A percentile compares a stretch with the other conserved stretches of the same genome.
Conservation (phyloP, 64 coral and sea anemone species). For the Trachythela sp. region DNA sequence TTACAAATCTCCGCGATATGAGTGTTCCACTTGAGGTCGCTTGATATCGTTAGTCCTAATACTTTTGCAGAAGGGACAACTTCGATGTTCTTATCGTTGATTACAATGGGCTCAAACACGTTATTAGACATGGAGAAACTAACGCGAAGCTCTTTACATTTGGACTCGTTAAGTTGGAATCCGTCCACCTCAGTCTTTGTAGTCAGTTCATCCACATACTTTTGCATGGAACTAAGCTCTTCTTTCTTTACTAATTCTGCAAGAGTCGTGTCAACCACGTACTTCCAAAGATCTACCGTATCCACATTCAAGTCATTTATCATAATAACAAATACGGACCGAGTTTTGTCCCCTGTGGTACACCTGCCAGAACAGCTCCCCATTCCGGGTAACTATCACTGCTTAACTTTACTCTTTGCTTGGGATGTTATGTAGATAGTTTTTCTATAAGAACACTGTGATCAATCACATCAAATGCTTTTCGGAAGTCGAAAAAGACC, state of each 20-base stretch:
- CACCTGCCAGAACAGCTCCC: not conserved
- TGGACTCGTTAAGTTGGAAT: not conserved
- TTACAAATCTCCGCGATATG: not conserved
- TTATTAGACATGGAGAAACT: not conserved
- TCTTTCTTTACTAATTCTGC: not conserved
- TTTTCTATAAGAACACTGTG: not conserved
- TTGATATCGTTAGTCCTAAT: conserved; percentile 23
- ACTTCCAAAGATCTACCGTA: not conserved
- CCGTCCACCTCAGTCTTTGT: not conserved
- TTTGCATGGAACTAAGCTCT: not conserved
- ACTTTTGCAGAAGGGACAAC: conserved; percentile 13
- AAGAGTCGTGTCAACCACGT: not conserved
- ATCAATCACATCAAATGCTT: not conserved
- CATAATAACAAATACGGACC: not conserved
- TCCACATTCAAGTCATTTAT: not conserved
- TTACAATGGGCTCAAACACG: not conserved
- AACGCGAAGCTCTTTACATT: not conserved
- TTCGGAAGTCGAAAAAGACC: not conserved
- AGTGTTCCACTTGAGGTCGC: conserved; percentile 15
- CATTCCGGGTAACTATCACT: not conserved
- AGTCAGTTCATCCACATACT: not conserved
- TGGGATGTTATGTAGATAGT: not conserved
- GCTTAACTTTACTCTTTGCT: not conserved
- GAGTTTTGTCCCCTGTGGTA: not conserved
- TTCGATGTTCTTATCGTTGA: not conserved